Percentiles rank a stretch among this genome's conserved stretches.
Conservation (phyloP, 2,113 vertebrate species). For the Coturnix japonica region DNA sequence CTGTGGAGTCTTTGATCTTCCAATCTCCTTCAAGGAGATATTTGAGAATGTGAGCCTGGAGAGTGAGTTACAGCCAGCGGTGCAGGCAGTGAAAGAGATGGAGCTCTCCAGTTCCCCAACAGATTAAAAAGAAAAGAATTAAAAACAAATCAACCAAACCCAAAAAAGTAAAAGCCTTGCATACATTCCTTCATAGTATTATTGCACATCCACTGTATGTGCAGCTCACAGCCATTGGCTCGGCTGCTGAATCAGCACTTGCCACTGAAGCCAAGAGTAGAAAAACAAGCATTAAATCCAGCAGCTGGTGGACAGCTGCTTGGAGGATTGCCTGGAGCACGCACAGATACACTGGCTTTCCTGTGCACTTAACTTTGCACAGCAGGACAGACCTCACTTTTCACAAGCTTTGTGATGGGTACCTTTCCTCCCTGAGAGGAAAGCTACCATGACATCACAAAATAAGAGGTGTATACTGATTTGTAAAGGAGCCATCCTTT, state of each 20-base stretch:
- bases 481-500: not conserved
- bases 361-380: not conserved
- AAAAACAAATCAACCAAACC: not conserved
- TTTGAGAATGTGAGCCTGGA: not conserved
- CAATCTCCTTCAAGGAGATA: not conserved
- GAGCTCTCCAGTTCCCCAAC: not conserved
- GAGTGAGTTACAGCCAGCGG: not conserved
- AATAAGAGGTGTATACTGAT: not conserved
- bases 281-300: not conserved
- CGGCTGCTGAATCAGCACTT: conserved; percentile 2
- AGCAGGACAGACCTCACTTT: not conserved
- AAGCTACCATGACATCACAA: not conserved
- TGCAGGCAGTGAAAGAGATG: not conserved
- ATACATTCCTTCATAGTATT: not conserved
- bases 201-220: not conserved
- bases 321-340: not conserved
- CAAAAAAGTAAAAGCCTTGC: not conserved
- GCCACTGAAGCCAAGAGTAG: not conserved
- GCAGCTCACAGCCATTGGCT: not conserved
- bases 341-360: not conserved
- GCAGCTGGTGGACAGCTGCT: not conserved
- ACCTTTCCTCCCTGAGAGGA: not conserved
- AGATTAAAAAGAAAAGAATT: not conserved
- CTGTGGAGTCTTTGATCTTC: not conserved
- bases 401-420: not conserved